Percentiles rank a stretch among this genome's conserved stretches.
phyloP scores from a whole-genome alignment of 2,113 vertebrate species.

The Callithrix jacchus region DNA sequence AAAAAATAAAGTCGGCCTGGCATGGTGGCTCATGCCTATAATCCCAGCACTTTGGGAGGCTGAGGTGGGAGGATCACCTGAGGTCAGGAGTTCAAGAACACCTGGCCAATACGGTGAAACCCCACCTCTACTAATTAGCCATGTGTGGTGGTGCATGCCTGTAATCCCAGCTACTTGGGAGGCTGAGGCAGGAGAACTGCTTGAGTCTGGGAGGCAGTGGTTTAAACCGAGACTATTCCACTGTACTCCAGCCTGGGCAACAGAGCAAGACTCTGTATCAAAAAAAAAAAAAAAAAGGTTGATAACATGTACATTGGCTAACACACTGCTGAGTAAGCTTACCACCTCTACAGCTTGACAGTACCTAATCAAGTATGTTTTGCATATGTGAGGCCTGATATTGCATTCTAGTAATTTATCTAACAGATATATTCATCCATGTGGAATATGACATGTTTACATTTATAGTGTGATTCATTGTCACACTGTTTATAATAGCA shows the following conservation, averaged over 20 bases:
- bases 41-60: too few relatives aligned
- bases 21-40: too few relatives aligned
- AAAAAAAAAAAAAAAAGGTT: not conserved
- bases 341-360: not conserved
- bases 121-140: too few relatives aligned
- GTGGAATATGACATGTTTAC: not conserved
- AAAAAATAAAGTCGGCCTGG: not conserved
- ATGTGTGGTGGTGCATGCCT: too few relatives aligned
- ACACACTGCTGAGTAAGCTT: not conserved
- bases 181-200: too few relatives aligned
- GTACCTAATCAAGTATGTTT: not conserved
- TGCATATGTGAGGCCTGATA: not conserved
- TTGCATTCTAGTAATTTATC: not conserved
- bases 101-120: too few relatives aligned
- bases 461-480: not conserved
- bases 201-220: too few relatives aligned
- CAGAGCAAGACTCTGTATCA: too few relatives aligned
- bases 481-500: not conserved
- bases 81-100: too few relatives aligned
- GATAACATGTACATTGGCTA: not conserved
- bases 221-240: fast-evolving
- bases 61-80: too few relatives aligned
- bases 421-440: not conserved
- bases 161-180: too few relatives aligned
- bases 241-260: too few relatives aligned